Conservation (phyloP, 2,113 vertebrate genomes). For the Pituophis catenifer region DNA sequence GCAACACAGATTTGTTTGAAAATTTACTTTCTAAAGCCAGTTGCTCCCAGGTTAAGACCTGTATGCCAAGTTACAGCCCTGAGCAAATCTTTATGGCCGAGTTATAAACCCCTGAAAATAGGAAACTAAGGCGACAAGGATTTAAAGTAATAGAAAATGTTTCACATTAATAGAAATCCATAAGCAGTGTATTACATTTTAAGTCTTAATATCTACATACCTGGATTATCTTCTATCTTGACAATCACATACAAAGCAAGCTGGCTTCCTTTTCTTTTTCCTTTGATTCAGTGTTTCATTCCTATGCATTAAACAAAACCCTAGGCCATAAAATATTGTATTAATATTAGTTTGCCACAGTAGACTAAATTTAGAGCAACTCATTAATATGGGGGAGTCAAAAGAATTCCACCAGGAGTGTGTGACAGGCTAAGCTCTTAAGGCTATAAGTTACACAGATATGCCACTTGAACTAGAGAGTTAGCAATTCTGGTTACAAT, state of each 20-base stretch:
- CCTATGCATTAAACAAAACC: constrained; percentile 79
- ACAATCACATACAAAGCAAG: constrained; percentile 81
- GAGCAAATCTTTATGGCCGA: constrained; percentile 72
- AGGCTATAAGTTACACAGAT: constrained; percentile 82
- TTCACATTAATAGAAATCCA: constrained; percentile 83
- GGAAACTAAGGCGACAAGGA: constrained; percentile 78
- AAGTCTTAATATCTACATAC: constrained; percentile 85
- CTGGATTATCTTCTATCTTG: constrained; percentile 80
- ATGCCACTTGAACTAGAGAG: constrained; percentile 79
- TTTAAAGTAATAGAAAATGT: constrained; percentile 87
- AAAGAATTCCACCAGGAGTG: constrained; percentile 78
- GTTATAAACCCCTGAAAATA: constrained; percentile 80
- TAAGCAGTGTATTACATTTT: constrained; percentile 82
- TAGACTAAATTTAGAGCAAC: constrained; percentile 84
- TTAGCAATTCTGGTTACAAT: constrained; percentile 63
- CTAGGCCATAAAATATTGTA: constrained; percentile 82
- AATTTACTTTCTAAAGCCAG: constrained; percentile 61
- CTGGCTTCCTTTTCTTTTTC: constrained; percentile 60
- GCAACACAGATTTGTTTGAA: constrained; percentile 60
- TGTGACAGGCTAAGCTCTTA: constrained; percentile 75
- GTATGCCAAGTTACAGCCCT: constrained; percentile 68
- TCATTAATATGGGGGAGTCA: constrained; percentile 83
- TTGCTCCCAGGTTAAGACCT: constrained; percentile 70
- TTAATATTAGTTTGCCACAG: constrained; percentile 87
- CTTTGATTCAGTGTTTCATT: constrained; percentile 77